Conservation (phyloP, 2,797 vertebrate species). For the Sebastes trivittatus region DNA sequence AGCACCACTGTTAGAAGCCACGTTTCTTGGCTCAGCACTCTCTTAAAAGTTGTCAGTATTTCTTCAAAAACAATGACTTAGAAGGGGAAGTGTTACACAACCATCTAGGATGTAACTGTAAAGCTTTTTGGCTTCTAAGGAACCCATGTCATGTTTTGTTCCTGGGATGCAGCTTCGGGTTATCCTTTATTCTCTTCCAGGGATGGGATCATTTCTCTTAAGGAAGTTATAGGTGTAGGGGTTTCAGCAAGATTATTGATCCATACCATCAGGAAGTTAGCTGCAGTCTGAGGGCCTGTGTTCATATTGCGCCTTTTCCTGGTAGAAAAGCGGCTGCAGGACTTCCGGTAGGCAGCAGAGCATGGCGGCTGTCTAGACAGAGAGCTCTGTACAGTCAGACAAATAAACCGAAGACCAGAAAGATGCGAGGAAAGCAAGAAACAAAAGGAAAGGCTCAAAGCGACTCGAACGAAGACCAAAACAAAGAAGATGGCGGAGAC, state of each 20-base stretch:
- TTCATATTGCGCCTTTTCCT: too few relatives aligned
- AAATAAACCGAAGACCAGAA: too few relatives aligned
- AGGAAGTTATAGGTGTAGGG: background rate
- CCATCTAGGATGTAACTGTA: background rate
- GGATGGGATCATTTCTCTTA: background rate
- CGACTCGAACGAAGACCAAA: too few relatives aligned
- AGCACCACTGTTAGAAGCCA: too few relatives aligned
- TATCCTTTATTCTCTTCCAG: background rate
- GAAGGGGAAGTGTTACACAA: slow-evolving; percentile 47
- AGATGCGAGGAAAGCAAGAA: too few relatives aligned
- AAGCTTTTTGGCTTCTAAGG: slow-evolving; percentile 7
- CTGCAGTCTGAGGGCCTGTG: background rate
- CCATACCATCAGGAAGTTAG: background rate
- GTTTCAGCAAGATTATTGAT: background rate
- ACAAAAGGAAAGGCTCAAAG: too few relatives aligned
- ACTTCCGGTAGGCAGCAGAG: too few relatives aligned
- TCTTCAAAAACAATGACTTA: slow-evolving; percentile 30
- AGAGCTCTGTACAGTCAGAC: too few relatives aligned
- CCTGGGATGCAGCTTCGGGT: too few relatives aligned
- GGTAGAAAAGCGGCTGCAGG: too few relatives aligned
- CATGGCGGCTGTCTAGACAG: too few relatives aligned
- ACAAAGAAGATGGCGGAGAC: too few relatives aligned
- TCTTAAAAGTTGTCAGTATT: slow-evolving; percentile 21
- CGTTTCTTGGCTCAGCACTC: slow-evolving; percentile 8
- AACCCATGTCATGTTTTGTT: slow-evolving; percentile 9